phyloP scores from a whole-genome alignment of 1,140 invertebrate genomes.

The Pantala flavescens region DNA sequence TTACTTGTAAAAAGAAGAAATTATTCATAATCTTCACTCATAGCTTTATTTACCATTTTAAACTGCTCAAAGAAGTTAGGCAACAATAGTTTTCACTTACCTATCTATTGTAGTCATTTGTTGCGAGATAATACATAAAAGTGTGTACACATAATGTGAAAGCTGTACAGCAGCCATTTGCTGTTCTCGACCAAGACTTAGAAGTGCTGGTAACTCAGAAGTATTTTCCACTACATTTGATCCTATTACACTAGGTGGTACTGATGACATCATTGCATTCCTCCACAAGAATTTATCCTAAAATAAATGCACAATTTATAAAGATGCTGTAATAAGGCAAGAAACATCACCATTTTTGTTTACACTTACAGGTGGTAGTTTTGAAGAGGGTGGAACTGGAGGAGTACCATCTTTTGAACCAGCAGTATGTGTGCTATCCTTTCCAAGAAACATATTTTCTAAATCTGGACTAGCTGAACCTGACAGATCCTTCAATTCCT shows the following conservation, averaged over 20 bases:
- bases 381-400: background rate
- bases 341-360: background rate
- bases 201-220: slow-evolving; percentile 30
- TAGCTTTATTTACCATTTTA: no score
- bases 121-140: slow-evolving; percentile 71
- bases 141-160: slow-evolving; percentile 69
- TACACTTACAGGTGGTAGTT: background rate
- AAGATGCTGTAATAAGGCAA: background rate
- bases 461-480: background rate
- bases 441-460: background rate
- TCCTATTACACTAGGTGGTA: slow-evolving; percentile 23
- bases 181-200: slow-evolving; percentile 45
- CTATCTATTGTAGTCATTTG: slow-evolving; percentile 76
- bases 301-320: background rate
- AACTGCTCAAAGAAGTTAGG: no score
- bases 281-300: slow-evolving; percentile 25
- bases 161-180: slow-evolving; percentile 61
- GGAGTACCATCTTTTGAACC: background rate
- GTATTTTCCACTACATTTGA: slow-evolving; percentile 16
- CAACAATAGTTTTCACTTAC: slow-evolving; percentile 29
- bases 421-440: background rate
- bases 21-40: no score
- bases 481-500: background rate
- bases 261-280: slow-evolving; percentile 23
- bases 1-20: no score